phyloP scores from a whole-genome alignment of 2,113 vertebrate species.

The Nansenia antarctica region DNA sequence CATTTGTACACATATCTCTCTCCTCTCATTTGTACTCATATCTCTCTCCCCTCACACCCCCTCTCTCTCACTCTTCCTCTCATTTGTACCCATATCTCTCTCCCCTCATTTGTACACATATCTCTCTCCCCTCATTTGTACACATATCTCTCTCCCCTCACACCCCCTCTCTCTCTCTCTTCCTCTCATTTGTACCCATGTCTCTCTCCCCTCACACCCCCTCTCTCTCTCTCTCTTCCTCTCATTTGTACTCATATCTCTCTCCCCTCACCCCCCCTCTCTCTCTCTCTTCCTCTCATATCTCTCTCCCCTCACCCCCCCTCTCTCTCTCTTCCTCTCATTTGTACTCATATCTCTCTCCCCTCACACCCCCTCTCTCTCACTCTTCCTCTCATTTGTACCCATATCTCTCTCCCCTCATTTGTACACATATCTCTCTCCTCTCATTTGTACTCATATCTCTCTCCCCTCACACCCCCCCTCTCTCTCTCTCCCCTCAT shows the following conservation, averaged over 20 bases:
- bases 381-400: not conserved
- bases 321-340: not conserved
- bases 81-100: not conserved
- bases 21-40: not conserved
- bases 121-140: too few species aligned
- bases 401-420: not conserved
- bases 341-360: conserved; percentile 34
- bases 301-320: conserved; percentile 2
- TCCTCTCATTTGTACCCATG: not conserved
- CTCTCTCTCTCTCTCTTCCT: not conserved
- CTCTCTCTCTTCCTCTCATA: not conserved
- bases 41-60: not conserved
- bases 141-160: too few species aligned
- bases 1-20: too few species aligned
- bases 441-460: not conserved
- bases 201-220: too few species aligned
- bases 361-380: not conserved
- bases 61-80: conserved; percentile 10
- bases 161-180: not conserved
- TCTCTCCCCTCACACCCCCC: not conserved
- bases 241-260: not conserved
- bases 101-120: too few species aligned
- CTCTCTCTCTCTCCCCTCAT: conserved; percentile 9
- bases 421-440: not conserved
- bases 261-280: not conserved